phyloP scores from a whole-genome alignment of 2,113 vertebrate species.

The Ammodytes dubius region DNA sequence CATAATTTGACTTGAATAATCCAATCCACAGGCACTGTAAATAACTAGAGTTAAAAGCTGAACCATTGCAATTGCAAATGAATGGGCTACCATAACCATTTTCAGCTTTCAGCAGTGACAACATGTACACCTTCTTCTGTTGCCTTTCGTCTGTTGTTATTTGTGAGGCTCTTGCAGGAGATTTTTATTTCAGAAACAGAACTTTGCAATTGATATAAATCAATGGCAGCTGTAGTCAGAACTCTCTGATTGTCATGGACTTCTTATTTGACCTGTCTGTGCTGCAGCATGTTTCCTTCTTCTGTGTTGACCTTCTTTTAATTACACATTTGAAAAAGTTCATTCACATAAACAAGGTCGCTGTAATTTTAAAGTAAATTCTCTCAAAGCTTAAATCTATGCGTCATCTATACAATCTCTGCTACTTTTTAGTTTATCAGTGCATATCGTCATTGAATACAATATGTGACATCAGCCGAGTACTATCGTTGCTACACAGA shows the following conservation, averaged over 20 bases:
- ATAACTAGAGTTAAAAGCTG: conserved; percentile 42
- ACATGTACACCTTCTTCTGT: conserved; percentile 7
- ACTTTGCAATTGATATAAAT: neutral
- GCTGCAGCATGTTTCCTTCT: neutral
- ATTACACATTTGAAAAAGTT: neutral
- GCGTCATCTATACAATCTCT: neutral
- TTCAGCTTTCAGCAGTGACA: conserved; percentile 2
- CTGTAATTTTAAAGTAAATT: neutral
- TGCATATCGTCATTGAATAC: neutral
- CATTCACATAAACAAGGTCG: neutral
- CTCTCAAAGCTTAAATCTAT: neutral
- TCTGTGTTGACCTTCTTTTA: neutral
- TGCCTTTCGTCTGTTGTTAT: conserved; percentile 10
- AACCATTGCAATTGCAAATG: conserved; percentile 43
- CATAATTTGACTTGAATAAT: conserved; percentile 30
- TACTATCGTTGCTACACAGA: conserved; percentile 19
- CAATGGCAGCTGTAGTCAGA: neutral
- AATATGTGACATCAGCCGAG: conserved; percentile 18
- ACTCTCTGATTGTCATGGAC: neutral
- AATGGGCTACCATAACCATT: conserved; percentile 33
- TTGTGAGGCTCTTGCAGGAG: neutral
- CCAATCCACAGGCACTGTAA: conserved; percentile 33
- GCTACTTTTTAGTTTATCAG: conserved; percentile 6
- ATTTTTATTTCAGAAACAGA: conserved; percentile 2
- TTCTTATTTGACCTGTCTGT: neutral